phyloP scores from a whole-genome alignment of 2,888 invertebrate species.

The Tachina lurida region DNA sequence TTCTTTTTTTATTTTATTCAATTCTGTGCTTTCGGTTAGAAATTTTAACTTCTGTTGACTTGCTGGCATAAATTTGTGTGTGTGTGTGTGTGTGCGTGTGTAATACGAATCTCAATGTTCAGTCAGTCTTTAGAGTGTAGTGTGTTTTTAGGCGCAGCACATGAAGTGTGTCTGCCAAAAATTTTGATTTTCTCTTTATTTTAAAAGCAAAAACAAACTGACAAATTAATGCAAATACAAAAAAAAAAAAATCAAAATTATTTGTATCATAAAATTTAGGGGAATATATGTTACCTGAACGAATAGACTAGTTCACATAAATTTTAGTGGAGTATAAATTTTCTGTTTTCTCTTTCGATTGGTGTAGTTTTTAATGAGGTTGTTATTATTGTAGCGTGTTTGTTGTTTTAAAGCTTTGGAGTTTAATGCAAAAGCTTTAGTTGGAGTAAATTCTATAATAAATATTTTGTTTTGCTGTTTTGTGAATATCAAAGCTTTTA shows the following conservation, averaged over 20 bases:
- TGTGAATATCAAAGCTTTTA: background rate
- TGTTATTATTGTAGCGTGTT: background rate
- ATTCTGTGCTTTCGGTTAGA: background rate
- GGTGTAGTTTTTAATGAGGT: background rate
- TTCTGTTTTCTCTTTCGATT: constrained; percentile 4
- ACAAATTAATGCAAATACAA: background rate
- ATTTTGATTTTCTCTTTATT: constrained; percentile 40
- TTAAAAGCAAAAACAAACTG: background rate
- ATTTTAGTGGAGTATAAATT: background rate
- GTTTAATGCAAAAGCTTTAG: constrained; percentile 13
- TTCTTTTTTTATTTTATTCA: constrained; percentile 19
- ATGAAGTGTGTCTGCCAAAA: background rate
- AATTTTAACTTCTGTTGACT: background rate
- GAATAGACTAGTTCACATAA: constrained; percentile 6
- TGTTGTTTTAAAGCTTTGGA: constrained; percentile 24
- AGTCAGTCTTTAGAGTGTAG: constrained; percentile 10
- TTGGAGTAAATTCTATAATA: background rate
- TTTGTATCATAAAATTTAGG: constrained; percentile 12
- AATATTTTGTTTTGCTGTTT: background rate
- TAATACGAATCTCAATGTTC: constrained; percentile 8
- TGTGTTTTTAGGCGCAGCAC: constrained; percentile 21
- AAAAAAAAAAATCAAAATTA: background rate
- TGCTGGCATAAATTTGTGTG: background rate
- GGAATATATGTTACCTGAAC: constrained; percentile 20
- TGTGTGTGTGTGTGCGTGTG: background rate